These are phyloP conservation scores for Gyrodactylus bullatarudis DNA, from an alignment of 1,140 invertebrate species.

Conservation along the genomic window DNA sequence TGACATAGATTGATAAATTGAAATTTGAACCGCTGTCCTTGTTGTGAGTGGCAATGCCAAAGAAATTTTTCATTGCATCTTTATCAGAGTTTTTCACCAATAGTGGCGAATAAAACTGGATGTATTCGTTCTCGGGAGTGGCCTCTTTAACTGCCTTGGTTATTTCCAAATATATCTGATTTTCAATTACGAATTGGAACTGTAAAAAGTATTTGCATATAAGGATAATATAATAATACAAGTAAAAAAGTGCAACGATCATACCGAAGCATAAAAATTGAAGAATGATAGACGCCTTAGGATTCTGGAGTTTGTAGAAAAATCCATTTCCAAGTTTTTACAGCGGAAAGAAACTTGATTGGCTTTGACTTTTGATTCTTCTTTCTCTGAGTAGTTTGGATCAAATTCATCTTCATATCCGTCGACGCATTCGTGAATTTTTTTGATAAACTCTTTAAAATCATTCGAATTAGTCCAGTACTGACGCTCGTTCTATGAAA, in stretches of 20 bases:
- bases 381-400: background rate
- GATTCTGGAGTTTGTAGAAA: background rate
- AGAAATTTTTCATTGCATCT: background rate
- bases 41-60: background rate
- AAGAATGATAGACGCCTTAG: background rate
- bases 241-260: background rate
- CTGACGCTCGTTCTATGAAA: background rate
- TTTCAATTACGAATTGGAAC: background rate
- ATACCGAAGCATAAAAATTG: background rate
- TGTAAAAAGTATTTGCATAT: background rate
- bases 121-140: background rate
- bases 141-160: background rate
- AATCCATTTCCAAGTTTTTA: background rate
- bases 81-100: background rate
- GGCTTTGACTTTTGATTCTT: background rate
- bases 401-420: background rate
- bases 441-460: background rate
- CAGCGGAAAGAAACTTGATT: background rate
- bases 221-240: background rate
- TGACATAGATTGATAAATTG: background rate
- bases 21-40: background rate
- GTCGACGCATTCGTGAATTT: background rate
- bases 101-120: background rate
- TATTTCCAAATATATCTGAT: background rate
- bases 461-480: background rate